Base-by-base conservation (phyloP, 2,888 invertebrate species). In the Bombyx huttoni region DNA sequence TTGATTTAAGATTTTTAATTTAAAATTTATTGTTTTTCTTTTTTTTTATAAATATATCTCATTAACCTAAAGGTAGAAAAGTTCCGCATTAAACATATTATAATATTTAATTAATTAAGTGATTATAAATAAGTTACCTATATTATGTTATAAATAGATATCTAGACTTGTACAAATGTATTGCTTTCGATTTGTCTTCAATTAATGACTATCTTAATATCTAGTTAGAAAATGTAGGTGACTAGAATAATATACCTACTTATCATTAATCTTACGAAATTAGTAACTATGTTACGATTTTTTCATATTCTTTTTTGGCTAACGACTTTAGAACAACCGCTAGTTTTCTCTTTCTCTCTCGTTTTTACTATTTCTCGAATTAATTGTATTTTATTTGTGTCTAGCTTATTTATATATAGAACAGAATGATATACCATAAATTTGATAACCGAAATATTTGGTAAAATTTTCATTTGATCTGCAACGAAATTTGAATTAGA, bases 121-220 rank as follows among this genome's bases (percentile, higher is more conserved):
- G 47, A 47, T 51, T 35, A 14, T 13, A 34, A 47, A 47, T 51
- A 47, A 47, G 33, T 47, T 46, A 47, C 12, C 34, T 51, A 14
- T 51, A n/a, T n/a, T n/a, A 5, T 12, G 13, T 48, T 51, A 24
- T 48, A 47, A 40, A 48, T 48, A 48, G 47, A 51, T 51, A n/a
- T 50, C 48, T 52, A 50, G 47, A 50, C 47, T 56, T 56, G 55
- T 55, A 55, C 55, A 53, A 53, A 53, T 46, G 55, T 56, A 53
- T 56, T 56, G 55, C 55, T 53, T 55, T 56, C 45, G 48, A 47
- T 48, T 52, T 14, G 34, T 50, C 34, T 51, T 51, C 7, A 40
- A 8, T 40, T 40, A 40, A 40, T 40, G 3, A 24, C 24, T 24
- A 24, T 2, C n/a, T n/a, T n/a, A n/a, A n/a, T n/a, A n/a, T n/a